Base-by-base conservation (phyloP, 2,113 vertebrate species). In the Hoplias malabaricus region DNA sequence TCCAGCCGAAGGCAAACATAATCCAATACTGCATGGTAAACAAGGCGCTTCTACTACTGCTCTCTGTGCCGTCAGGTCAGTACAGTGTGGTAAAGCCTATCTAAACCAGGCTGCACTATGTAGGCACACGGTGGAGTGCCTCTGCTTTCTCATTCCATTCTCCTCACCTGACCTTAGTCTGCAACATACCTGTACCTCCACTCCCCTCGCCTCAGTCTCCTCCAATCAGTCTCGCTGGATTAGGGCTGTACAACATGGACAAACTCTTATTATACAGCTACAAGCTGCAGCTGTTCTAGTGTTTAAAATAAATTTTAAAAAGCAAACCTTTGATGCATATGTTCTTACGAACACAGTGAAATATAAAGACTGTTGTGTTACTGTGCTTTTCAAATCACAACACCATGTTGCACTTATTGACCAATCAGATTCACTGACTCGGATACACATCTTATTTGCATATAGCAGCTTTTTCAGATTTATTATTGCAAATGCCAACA, bases 21-120 rank as follows among this genome's bases (percentile, higher is more conserved):
- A 69, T 61, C 65, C 54, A 69, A 77, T 29, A 46, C 59, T 46
- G 59, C 38, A 69, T 68, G 66, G 73, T 65, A 36, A 63, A 57
- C 5, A 9, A 25, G 42, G 48, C 34, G 25, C 50, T 21, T 54
- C 29, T 56, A 12, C 19, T 2, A 14, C 72, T 69, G 61, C 56
- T 69, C 54, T 57, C 63, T 10, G 56, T 12, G n/a, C 48, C 36
- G 25, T 66, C 25, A 14, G 42, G 13, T 70, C 40, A 67, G 31
- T 46, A 67, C 33, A 6, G 46, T 21, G 46, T 23, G 72, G 43
- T 48, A 29, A 57, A 63, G 14, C 1, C 48, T 59, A 36, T 63
- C 57, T 63, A 72, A 65, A 70, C 50, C 65, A 11, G 13, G 38
- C 62, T n/a, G 50, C 31, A 16, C 38, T 1, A 14, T 10, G 63